Base-by-base conservation (phyloP, 2,113 vertebrate genomes). In the Proteles cristata region DNA sequence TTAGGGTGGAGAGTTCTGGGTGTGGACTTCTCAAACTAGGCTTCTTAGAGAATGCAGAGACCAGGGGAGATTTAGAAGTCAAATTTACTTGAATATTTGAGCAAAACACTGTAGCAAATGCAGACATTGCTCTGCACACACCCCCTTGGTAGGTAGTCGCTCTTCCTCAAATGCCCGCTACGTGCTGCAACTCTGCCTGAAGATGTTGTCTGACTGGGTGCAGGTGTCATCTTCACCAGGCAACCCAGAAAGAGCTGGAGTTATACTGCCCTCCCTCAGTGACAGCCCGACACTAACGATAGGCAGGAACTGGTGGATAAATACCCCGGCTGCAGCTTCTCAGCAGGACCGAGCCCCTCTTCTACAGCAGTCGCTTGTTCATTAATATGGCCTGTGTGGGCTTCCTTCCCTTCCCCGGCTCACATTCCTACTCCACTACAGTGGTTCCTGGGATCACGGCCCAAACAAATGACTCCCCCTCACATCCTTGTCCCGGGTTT, bases 401-500 rank as follows among this genome's bases (percentile, higher is more conserved):
- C 76, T 95, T 90, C 66, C 69, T 88, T 28, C 48, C 33, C 43
- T 28, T 33, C 61, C 25, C n/a, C 2, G 25, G 50, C 55, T 45
- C 76, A 39, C 2, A 5, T 35, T 21, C 66, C 53, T 43, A 23
- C 58, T 33, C 77, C 14, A 12, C 31, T n/a, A 5, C 19, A 7
- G 10, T 8, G 45, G 58, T 92, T 95, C 74, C 79, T 53, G 65
- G 83, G 43, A 83, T 94, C 92, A 65, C 8, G 12, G 85, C 68
- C 95, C 95, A 87, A 55, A 53, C 66, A 84, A 96, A 93, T 7
- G 25, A 65, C 80, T 90, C 71, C 33, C 28, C 95, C 39, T 92
- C 87, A 55, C 11, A 48, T 14, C 35, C 55, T 26, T 79, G 17
- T 79, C 81, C 94, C 23, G 5, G 71, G 21, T 85, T 87, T 92